Evolutionary conservation across 2,113 vertebrate genomes (phyloP).

Genomic region (Heterocephalus glaber): DNA sequence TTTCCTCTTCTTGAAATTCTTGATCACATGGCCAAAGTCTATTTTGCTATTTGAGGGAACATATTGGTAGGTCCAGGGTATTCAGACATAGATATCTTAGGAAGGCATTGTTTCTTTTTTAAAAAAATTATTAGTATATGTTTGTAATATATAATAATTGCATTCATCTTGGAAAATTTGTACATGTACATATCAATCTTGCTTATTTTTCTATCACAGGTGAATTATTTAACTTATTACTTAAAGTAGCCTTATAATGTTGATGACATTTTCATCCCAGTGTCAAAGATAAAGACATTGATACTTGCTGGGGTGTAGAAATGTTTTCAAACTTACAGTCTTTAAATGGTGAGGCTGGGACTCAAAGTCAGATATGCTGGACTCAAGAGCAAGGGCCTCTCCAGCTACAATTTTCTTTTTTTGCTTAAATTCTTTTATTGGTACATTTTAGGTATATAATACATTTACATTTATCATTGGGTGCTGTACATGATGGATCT

Average conservation of each 20-base stretch:
- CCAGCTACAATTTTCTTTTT: background rate
- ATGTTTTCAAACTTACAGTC: background rate
- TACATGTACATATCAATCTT: background rate
- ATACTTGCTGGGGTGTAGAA: background rate
- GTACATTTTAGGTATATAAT: no score
- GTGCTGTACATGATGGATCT: no score
- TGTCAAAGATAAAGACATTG: constrained; percentile 22
- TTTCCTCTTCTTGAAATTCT: background rate
- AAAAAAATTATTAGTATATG: background rate
- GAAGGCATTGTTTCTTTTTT: background rate
- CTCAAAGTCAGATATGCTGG: background rate
- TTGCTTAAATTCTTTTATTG: no score
- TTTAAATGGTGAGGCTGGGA: background rate
- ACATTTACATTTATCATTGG: no score
- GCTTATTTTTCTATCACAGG: background rate
- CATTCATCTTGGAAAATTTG: background rate
- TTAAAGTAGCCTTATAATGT: background rate
- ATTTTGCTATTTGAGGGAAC: background rate
- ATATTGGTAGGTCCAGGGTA: background rate
- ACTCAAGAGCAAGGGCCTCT: background rate
- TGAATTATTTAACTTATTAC: background rate
- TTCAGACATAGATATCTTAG: background rate
- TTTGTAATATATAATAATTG: background rate
- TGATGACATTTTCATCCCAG: background rate
- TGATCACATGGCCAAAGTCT: background rate